Evolutionary conservation across 2,888 invertebrate species (phyloP).

Genomic region (Tribolium freemani): DNA sequence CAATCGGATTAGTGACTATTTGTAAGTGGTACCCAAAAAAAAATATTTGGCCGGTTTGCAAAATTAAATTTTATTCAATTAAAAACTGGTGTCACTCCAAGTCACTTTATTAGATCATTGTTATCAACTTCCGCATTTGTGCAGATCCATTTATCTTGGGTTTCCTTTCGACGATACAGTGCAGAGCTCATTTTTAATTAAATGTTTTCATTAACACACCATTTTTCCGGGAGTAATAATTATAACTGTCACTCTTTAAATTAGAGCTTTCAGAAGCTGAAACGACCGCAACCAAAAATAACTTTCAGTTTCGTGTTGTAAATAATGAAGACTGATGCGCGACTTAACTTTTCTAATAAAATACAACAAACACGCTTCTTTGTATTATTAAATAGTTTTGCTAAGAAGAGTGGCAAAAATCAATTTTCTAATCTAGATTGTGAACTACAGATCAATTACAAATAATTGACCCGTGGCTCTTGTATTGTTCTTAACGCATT

Average conservation of each 20-base stretch:
- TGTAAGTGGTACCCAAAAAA: slow-evolving; percentile 13
- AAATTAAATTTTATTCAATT: not conserved
- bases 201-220: slow-evolving; percentile 1
- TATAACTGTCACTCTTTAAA: slow-evolving; percentile 25
- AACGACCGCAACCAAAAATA: slow-evolving; percentile 45
- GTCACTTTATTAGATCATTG: slow-evolving; percentile 25
- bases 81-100: not conserved
- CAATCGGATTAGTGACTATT: slow-evolving; percentile 12
- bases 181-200: slow-evolving; percentile 11
- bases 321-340: slow-evolving; percentile 34
- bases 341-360: slow-evolving; percentile 19
- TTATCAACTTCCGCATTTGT: slow-evolving; percentile 57
- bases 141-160: slow-evolving; percentile 52
- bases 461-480: slow-evolving; percentile 39
- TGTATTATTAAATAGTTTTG: slow-evolving; percentile 3
- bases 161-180: slow-evolving; percentile 31
- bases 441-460: slow-evolving; percentile 34
- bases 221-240: slow-evolving; percentile 10
- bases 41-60: not conserved
- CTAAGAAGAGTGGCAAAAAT: not conserved
- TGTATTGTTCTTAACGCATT: slow-evolving; percentile 33
- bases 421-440: not conserved
- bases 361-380: slow-evolving; percentile 9
- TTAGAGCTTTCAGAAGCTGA: slow-evolving; percentile 39
- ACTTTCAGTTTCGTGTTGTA: slow-evolving; percentile 40